Conservation (phyloP, 2,113 vertebrate genomes). For the Phasianus colchicus region DNA sequence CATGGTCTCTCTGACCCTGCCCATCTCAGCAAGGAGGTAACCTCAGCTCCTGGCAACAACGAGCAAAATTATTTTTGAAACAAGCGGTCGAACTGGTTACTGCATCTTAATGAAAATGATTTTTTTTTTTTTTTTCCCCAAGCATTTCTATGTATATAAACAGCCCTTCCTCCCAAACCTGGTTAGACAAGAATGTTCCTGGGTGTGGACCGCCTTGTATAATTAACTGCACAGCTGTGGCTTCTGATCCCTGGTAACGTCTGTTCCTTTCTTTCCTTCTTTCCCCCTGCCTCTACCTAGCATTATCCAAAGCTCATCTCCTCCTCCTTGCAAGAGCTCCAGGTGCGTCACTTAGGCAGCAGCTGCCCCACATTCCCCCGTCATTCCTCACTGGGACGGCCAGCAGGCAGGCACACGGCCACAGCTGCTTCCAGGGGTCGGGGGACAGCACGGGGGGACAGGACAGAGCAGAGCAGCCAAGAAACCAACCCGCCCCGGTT, state of each 20-base stretch:
- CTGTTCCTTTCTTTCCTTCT: constrained; percentile 18
- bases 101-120: constrained; percentile 68
- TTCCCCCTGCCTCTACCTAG: constrained; percentile 38
- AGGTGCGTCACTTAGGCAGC: constrained; percentile 65
- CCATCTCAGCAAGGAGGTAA: constrained; percentile 38
- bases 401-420: not conserved
- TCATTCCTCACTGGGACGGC: constrained; percentile 20
- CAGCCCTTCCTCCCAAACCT: constrained; percentile 73
- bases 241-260: constrained; percentile 45
- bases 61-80: constrained; percentile 49
- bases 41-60: not conserved
- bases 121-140: not conserved
- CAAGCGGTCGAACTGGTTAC: constrained; percentile 71
- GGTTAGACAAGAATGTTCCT: constrained; percentile 77
- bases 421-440: not conserved
- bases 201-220: constrained; percentile 77
- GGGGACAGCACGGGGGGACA: not conserved
- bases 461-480: not conserved
- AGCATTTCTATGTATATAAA: constrained; percentile 59
- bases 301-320: constrained; percentile 27
- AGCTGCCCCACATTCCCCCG: not conserved
- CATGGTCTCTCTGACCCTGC: constrained; percentile 15
- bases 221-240: constrained; percentile 73
- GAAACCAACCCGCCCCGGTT: rapidly evolving
- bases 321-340: constrained; percentile 34